Percentiles rank a stretch among this genome's conserved stretches.
Evolutionary conservation across 2,888 invertebrate genomes (phyloP).

Genomic region (Amaurobius ferox): DNA sequence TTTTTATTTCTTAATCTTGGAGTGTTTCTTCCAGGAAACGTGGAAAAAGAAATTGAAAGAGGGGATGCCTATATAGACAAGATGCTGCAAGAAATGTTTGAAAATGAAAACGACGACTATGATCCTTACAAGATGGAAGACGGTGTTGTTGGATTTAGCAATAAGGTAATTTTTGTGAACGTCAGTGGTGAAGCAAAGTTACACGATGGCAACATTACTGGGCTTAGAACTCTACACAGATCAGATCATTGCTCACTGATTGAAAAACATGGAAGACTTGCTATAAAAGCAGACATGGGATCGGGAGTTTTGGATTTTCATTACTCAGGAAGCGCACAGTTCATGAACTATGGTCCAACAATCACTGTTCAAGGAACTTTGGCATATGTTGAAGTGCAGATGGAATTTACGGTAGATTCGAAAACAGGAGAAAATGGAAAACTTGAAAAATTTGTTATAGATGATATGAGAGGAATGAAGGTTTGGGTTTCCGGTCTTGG

Average conservation of each 20-base stretch:
- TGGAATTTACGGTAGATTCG: conserved; percentile 49
- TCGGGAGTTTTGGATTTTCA: conserved; percentile 38
- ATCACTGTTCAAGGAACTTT: conserved; percentile 24
- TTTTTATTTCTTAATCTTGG: too few relatives aligned
- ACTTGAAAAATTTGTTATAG: conserved; percentile 37
- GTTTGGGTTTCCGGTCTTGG: conserved; percentile 35
- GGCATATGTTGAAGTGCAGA: conserved; percentile 35
- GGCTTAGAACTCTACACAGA: conserved; percentile 39
- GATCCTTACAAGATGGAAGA: conserved; percentile 55
- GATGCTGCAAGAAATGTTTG: conserved; percentile 35
- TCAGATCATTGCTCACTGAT: conserved; percentile 41
- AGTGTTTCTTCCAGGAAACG: too few relatives aligned
- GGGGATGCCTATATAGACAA: conserved; percentile 47
- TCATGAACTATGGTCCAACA: conserved; percentile 55
- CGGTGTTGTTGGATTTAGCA: conserved; percentile 33
- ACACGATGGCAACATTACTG: conserved; percentile 51
- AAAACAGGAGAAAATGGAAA: conserved; percentile 43
- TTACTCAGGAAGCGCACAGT: conserved; percentile 45
- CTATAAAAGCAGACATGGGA: conserved; percentile 44
- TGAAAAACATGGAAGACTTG: conserved; percentile 22
- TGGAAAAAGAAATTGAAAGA: conserved; percentile 19
- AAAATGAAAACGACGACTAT: conserved; percentile 43
- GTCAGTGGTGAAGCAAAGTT: conserved; percentile 54
- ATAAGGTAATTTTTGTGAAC: conserved; percentile 49
- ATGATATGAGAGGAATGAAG: conserved; percentile 59